phyloP scores from a whole-genome alignment of 2,797 vertebrate species.

The Pogoniulus pusillus region DNA sequence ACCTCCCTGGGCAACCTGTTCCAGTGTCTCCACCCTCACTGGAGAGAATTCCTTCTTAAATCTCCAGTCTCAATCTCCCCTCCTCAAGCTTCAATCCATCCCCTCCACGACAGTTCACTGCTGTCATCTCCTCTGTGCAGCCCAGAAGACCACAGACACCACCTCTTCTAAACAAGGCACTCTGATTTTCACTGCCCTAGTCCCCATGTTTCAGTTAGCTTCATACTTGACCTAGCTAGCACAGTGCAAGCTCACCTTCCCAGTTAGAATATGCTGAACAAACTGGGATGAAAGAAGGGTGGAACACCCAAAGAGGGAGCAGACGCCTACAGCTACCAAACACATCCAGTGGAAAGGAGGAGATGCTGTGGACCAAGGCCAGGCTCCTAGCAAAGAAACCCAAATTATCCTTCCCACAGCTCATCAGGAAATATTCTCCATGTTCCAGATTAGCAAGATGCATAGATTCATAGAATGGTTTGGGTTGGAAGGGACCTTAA shows the following conservation, averaged over 20 bases:
- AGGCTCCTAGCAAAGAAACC: background rate
- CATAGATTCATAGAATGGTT: too few relatives aligned
- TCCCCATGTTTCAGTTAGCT: background rate
- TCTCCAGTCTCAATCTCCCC: too few relatives aligned
- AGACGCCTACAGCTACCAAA: background rate
- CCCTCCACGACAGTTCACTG: background rate
- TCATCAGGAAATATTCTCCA: background rate
- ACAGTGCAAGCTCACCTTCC: background rate
- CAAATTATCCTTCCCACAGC: background rate
- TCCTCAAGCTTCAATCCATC: too few relatives aligned
- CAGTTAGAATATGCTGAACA: background rate
- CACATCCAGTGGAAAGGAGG: background rate
- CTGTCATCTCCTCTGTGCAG: background rate
- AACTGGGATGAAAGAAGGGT: background rate
- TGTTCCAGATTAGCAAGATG: background rate
- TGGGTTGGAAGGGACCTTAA: too few relatives aligned
- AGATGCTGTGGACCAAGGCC: background rate
- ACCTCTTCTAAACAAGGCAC: background rate
- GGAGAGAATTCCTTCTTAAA: too few relatives aligned
- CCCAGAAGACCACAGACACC: background rate
- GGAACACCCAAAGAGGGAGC: background rate
- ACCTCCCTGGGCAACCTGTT: too few relatives aligned
- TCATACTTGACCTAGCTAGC: background rate
- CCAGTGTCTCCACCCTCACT: too few relatives aligned
- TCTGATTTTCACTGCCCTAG: background rate